Base-by-base conservation (phyloP, 1,140 invertebrate species). In the Tetramorium alpestre region DNA sequence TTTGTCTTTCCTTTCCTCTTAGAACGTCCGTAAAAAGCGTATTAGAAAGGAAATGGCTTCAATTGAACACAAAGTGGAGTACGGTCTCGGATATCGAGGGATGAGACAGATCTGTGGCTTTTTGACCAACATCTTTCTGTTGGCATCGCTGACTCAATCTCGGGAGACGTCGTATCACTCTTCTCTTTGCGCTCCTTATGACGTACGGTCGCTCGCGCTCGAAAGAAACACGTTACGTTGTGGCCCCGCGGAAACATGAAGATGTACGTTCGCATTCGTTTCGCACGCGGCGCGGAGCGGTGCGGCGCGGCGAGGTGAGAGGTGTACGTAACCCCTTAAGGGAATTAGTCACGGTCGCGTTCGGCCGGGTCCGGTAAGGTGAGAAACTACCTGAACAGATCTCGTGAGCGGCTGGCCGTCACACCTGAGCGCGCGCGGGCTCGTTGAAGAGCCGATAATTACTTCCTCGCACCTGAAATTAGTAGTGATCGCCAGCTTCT, bases 371-470 rank as follows among this genome's bases (percentile, higher is more conserved):
- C 62, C 25, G 51, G 77, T 41, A 77, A 80, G 25, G 49, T 77
- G 77, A 82, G 85, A 64, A 82, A 86, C 77, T 69, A 86, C 54
- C 41, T 69, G 77, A 86, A 86, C 76, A 44, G 51, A 62, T 58
- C 76, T 58, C 51, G 18, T 51, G 75, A 41, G 7, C 22, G 18
- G 73, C 51, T 33, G 25, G 33, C 1, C 67, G 47, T 75, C 44
- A 51, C 58, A 75, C 47, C 47, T 84, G 67, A 65, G 41, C 51
- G 25, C 80, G 28, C 60, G 81, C 41, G 44, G 41, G 25, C 58
- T 56, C 4, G 47, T 78, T 85, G 65, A 64, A 76, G 76, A 89
- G 38, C 41, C 72, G 86, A 85, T 89, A 89, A 89, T 89, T 85
- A 67, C 80, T 67, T 62, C 56, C 72, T 85, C 22, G 86, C 80